Conservation (phyloP, 2,888 invertebrate species). For the Plebejus argus region DNA sequence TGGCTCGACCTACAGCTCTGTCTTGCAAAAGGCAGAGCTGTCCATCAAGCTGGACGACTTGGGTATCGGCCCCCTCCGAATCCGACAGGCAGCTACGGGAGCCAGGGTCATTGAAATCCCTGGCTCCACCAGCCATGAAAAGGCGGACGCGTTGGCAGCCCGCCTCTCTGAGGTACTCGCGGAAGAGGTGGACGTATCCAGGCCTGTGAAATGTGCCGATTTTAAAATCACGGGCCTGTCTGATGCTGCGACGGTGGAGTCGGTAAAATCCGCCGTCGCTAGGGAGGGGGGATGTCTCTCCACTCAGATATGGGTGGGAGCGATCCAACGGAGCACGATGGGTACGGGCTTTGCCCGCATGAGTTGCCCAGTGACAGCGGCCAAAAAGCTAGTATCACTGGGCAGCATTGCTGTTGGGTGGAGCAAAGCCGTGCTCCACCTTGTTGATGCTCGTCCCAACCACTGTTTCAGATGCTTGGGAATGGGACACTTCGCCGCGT, state of each 20-base stretch:
- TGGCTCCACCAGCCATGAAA: neutral
- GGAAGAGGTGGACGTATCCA: slow-evolving; percentile 12
- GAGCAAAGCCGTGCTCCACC: no score
- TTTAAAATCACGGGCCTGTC: slow-evolving; percentile 8
- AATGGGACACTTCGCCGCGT: no score
- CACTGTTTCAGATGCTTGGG: no score
- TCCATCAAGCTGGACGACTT: neutral
- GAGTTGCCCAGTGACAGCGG: neutral
- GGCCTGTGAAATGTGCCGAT: neutral
- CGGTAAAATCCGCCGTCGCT: neutral
- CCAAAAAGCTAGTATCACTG: no score
- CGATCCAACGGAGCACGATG: neutral
- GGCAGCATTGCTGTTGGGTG: no score
- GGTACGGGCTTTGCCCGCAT: neutral
- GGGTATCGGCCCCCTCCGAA: slow-evolving; percentile 28
- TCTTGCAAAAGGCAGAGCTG: slow-evolving; percentile 13
- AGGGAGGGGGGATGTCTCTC: neutral
- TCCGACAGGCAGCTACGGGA: slow-evolving; percentile 14
- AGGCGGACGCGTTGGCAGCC: neutral
- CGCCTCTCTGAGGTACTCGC: neutral
- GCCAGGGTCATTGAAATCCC: slow-evolving; percentile 17
- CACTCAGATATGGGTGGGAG: neutral
- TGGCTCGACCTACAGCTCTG: slow-evolving; percentile 1
- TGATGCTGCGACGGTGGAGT: slow-evolving; percentile 11
- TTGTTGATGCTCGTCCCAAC: no score